Base-by-base conservation (phyloP, 2,113 vertebrate genomes). In the Apaloderma vittatum region DNA sequence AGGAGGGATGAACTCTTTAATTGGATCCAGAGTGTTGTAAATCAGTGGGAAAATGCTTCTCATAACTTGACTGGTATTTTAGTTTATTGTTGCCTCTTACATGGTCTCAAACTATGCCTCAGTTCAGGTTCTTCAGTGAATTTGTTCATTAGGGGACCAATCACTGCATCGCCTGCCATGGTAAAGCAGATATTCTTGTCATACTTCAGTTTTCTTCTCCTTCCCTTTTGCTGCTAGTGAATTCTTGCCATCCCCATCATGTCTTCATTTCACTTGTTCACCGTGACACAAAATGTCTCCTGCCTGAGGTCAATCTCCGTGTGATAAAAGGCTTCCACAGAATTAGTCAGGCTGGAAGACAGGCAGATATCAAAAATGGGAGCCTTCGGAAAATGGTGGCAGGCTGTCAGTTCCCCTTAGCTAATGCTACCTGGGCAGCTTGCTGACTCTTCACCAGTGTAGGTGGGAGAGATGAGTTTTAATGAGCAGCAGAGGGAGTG, bases 401-500 rank as follows among this genome's bases (percentile, higher is more conserved):
- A 81, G 83, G 79, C 91, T 96, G 96, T 97, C 97, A 92, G 58
- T 81, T 92, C 95, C 80, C 93, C 66, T 96, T 96, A 94, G 66
- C 76, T 87, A 86, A 68, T 76, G 80, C 70, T 94, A 43, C 54
- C 73, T 89, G 76, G 58, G 73, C 91, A 93, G 52, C 91, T 80
- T 93, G 92, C 97, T 94, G 91, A 68, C 93, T 97, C 65, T 68
- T 93, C 68, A 59, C 55, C 68, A 10, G 71, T 88, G 68, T 78
- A 87, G 65, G 61, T 57, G 80, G 65, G 65, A 94, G 54, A 91
- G 57, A 61, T n/a, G 78, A 75, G 88, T 93, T 97, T 94, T 97
- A 97, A 97, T 96, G 97, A 97, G 95, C 76, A 92, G 86, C 88
- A 89, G 85, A 86, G 65, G 61, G 85, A 86, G 62, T 65, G 81